A percentile compares a stretch with the other conserved stretches of the same genome.
Conservation (phyloP, 2,113 vertebrate genomes). For the Hippocampus mohnikei region DNA sequence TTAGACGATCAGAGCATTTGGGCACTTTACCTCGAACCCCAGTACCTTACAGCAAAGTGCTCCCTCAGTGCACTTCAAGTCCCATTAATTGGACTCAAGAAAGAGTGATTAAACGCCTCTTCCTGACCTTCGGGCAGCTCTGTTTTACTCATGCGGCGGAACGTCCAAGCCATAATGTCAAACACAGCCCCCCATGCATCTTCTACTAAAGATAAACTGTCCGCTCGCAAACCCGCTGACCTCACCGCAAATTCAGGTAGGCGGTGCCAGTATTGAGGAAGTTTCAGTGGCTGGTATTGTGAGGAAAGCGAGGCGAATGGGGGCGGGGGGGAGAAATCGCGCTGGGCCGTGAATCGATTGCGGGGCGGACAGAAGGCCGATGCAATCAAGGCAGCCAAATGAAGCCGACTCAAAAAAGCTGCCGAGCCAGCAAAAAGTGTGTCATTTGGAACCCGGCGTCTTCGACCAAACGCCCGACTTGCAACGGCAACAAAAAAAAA, state of each 20-base stretch:
- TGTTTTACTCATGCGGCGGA: conserved; percentile 34
- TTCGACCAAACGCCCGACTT: conserved; percentile 46
- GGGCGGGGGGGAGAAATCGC: conserved; percentile 29
- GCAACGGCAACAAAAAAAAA: conserved; percentile 45
- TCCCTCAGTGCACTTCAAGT: conserved; percentile 32
- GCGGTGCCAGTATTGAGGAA: conserved; percentile 35
- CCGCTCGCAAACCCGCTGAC: conserved; percentile 57
- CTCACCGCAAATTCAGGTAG: conserved; percentile 48
- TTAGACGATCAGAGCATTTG: conserved; percentile 15
- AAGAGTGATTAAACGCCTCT: conserved; percentile 50
- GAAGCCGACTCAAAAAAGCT: conserved; percentile 54
- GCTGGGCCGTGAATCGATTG: conserved; percentile 69
- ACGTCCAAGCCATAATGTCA: conserved; percentile 47
- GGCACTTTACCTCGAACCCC: conserved; percentile 25
- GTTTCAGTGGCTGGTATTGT: conserved; percentile 40
- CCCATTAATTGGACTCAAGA: conserved; percentile 42
- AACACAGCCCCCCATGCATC: conserved; percentile 21
- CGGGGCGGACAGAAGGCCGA: conserved; percentile 68
- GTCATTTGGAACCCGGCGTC: conserved; percentile 59
- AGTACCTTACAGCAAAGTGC: conserved; percentile 29
- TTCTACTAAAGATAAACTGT: conserved; percentile 19
- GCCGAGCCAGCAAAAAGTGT: conserved; percentile 68
- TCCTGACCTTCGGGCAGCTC: conserved; percentile 48
- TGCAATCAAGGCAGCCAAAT: conserved; percentile 71
- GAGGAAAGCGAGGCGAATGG: conserved; percentile 36